These are phyloP conservation scores for Opisthocomus hoazin DNA, from an alignment of 2,113 vertebrate genomes.

Conservation along the genomic window DNA sequence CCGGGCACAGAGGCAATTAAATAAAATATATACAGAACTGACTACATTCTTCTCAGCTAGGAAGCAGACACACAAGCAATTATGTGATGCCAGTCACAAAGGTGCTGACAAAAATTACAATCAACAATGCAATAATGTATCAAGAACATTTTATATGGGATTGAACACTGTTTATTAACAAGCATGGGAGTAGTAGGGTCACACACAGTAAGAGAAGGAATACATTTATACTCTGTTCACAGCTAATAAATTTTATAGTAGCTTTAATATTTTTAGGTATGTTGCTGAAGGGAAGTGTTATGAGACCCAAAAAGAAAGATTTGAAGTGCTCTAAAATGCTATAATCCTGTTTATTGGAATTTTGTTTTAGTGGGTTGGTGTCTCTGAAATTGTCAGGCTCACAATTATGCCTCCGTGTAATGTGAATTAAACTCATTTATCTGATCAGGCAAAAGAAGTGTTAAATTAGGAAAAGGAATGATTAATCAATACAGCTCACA, in stretches of 20 bases:
- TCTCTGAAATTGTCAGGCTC: not conserved
- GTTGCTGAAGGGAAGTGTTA: conserved; percentile 25
- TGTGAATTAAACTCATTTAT: not conserved
- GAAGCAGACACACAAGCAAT: not conserved
- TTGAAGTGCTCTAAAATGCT: conserved; percentile 1
- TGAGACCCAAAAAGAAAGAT: not conserved
- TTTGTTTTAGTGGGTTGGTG: not conserved
- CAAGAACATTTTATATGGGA: not conserved
- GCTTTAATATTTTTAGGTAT: conserved; percentile 29
- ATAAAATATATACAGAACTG: not conserved
- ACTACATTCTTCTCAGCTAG: not conserved
- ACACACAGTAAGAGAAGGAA: not conserved
- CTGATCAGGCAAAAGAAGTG: not conserved
- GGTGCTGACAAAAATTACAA: conserved; percentile 39
- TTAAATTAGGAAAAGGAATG: not conserved
- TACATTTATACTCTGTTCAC: conserved; percentile 17
- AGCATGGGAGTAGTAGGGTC: not conserved
- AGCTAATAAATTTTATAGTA: conserved; percentile 52
- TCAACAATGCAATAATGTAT: not conserved
- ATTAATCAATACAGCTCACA: not conserved
- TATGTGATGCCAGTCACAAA: not conserved
- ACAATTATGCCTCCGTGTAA: not conserved
- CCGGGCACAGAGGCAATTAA: conserved; percentile 38
- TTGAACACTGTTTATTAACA: conserved; percentile 19
- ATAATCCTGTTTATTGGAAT: not conserved